These are phyloP conservation scores for Nymphicus hollandicus DNA, from an alignment of 2,113 vertebrate species.

Conservation along the genomic window DNA sequence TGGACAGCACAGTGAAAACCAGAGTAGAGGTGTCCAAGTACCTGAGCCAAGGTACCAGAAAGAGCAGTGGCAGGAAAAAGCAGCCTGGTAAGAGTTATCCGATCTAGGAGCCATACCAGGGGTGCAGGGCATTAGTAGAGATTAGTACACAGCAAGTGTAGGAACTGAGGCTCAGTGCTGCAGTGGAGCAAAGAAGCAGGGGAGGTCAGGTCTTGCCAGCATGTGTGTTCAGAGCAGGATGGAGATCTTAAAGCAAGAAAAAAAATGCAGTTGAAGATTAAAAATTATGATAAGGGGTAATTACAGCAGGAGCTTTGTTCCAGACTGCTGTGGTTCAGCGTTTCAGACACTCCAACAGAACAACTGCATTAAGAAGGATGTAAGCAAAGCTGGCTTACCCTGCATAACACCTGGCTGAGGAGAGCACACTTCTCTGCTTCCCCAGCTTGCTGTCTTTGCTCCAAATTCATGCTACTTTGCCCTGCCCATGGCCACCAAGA, in stretches of 20 bases:
- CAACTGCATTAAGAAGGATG: background rate
- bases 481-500: background rate
- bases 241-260: background rate
- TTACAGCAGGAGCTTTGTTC: background rate
- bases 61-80: background rate
- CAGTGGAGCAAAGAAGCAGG: background rate
- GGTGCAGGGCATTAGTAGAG: background rate
- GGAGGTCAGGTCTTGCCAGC: background rate
- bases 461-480: background rate
- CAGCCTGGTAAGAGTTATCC: background rate
- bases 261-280: background rate
- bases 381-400: background rate
- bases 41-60: background rate
- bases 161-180: background rate
- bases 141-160: background rate
- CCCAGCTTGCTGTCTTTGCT: background rate
- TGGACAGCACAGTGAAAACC: background rate
- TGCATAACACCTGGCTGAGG: background rate
- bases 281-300: background rate
- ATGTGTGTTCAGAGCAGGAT: background rate
- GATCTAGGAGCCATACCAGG: accelerated
- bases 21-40: accelerated
- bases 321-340: background rate
- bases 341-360: background rate
- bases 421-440: background rate